A percentile compares a stretch with the other conserved stretches of the same genome.
These are phyloP conservation scores for Lepidocyrtoides sp. DNA, from an alignment of 2,888 invertebrate species.

Conservation along the genomic window DNA sequence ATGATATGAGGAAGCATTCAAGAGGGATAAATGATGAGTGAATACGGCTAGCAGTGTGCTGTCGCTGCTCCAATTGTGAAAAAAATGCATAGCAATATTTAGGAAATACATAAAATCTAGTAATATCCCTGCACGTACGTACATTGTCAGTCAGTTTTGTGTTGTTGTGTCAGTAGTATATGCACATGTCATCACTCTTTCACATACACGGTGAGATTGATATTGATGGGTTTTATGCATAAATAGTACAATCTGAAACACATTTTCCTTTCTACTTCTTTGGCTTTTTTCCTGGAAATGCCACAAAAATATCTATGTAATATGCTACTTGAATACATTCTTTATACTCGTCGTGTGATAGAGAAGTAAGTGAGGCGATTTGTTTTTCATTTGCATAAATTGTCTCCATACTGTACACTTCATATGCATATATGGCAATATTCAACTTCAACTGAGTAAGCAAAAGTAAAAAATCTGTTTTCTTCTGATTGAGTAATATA, in stretches of 20 bases:
- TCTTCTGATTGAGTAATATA: constrained; percentile 37
- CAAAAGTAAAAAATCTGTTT: constrained; percentile 26
- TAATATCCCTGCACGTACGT: no score
- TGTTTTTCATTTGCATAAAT: constrained; percentile 41
- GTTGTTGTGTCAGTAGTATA: constrained; percentile 22
- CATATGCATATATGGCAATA: not conserved
- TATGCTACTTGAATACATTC: not conserved
- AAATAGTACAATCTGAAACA: constrained; percentile 74
- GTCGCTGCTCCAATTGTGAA: not conserved
- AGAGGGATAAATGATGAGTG: not conserved
- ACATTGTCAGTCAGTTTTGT: constrained; percentile 13
- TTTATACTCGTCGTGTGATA: constrained; percentile 5
- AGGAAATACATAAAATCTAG: not conserved
- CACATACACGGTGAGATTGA: constrained; percentile 62
- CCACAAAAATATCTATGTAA: not conserved
- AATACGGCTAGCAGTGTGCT: not conserved
- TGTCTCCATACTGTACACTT: not conserved
- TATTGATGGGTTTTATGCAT: constrained; percentile 75
- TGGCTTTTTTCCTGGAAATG: constrained; percentile 40
- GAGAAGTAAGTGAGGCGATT: constrained; percentile 51
- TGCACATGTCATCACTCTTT: constrained; percentile 55
- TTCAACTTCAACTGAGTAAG: constrained; percentile 15
- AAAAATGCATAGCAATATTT: not conserved
- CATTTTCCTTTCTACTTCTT: constrained; percentile 63
- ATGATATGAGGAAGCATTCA: not conserved